Base-by-base conservation (phyloP, 2,113 vertebrate genomes). In the Neomonachus schauinslandi region DNA sequence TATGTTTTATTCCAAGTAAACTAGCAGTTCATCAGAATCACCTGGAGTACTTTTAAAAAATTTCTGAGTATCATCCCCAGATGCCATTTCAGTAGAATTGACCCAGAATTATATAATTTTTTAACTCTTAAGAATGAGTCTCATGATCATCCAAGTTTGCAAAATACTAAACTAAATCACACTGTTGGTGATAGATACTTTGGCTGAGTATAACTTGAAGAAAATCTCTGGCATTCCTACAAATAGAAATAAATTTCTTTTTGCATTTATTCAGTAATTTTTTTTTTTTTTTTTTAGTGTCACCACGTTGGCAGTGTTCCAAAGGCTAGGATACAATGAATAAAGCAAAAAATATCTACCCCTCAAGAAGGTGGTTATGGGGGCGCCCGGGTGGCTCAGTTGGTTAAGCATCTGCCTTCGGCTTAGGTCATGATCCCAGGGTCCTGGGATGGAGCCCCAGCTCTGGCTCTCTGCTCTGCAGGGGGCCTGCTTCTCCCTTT, bases 1-100 rank as follows among this genome's bases (percentile, higher is more conserved):
- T 85, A 22, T 77, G n/a, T 91, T 74, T 89, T 71, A 28, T 36
- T 95, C 36, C 36, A 89, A 63, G 74, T 85, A 91, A 95, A 46
- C 9, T 36, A 51, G n/a, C 33, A 93, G 49, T 82, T 76, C 2
- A 22, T 82, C 24, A 67, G 71, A 81, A 46, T 80, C 24, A 49
- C 39, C 11, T 69, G 33, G 61, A 51, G 16, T 49, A 28, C 55
- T 63, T 97, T 31, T 76, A 63, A 71, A 53, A 91, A 76, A 28
- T 53, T 77, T 69, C 46, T 79, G 49, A 6, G 49, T 76, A 31
- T 95, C 6, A 63, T 6, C 11, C 4, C 4, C 6, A 59, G 53
- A n/a, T 49, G 28, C 59, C 71, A 11, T 80, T 49, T 82, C 24
- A 55, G 24, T 80, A 63, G 33, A 79, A 8, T 49, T 95, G 77